Base-by-base conservation (phyloP, 2,113 vertebrate genomes). In the Aythya baeri region DNA sequence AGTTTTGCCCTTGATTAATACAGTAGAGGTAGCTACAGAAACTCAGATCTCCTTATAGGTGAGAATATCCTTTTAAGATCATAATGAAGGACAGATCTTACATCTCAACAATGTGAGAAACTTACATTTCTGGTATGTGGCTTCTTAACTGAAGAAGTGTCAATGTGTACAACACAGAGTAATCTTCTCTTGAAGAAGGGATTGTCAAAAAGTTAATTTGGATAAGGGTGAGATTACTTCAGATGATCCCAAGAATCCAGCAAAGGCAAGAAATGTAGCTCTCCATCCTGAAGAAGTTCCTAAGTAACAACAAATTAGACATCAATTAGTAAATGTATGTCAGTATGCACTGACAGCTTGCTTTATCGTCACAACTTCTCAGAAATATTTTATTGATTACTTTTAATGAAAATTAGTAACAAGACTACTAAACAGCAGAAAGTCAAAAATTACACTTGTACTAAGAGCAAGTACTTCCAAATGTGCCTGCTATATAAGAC, bases 261-360 rank as follows among this genome's bases (percentile, higher is more conserved):
- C 43, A 73, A n/a, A 58, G 41, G 61, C 34, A 78, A 81, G 62
- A 91, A 88, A 68, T 0, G 0, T 34, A 65, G 38, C 5, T 72
- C 66, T 82, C 43, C 94, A 97, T 96, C 61, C 61, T 89, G 77
- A 88, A 59, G 22, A 81, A 34, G 34, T 57, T 75, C 89, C 93
- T 95, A 52, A 43, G 23, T 27, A 76, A 49, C 34, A 91, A 46
- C 88, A 91, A 43, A 29, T 92, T 83, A 92, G 44, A 58, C 31
- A 54, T 0, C 31, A 41, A 59, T 57, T 74, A 76, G 36, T 55
- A 70, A 54, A 57, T 7, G 0, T 78, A 0, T 32, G 31, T 15
- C 31, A 54, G 27, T 9, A 36, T 17, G 63, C 3, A 9, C 13
- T 44, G 26, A 31, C 76, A 88, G 20, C 14, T 23, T 58, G 15